phyloP scores from a whole-genome alignment of 1,140 invertebrate species.

The Drosophila kohkoa region DNA sequence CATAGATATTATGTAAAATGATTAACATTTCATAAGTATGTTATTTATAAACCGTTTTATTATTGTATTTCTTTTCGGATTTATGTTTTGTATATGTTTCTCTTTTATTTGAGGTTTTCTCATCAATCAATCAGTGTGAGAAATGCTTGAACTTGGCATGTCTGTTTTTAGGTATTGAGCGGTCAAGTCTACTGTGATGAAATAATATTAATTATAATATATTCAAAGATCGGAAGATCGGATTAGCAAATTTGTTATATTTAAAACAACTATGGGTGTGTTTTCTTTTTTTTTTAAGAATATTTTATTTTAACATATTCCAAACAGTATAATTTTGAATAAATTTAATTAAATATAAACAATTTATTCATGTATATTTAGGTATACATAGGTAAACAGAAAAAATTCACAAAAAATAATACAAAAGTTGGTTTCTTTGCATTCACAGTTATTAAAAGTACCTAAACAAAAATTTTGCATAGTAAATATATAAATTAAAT shows the following conservation, averaged over 20 bases:
- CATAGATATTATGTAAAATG: constrained; percentile 67
- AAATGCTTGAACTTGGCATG: neutral
- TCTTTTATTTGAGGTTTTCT: neutral
- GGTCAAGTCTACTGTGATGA: neutral
- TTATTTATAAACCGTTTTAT: constrained; percentile 11
- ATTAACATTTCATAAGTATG: constrained; percentile 14
- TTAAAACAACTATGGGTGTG: constrained; percentile 14
- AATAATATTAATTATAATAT: neutral
- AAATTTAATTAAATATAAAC: constrained; percentile 62
- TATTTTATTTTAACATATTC: constrained; percentile 45
- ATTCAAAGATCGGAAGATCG: neutral
- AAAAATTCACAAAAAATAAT: constrained; percentile 77
- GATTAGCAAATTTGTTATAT: constrained; percentile 6
- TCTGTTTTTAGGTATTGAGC: constrained; percentile 1
- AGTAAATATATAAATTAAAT: constrained; percentile 60
- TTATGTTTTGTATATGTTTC: neutral
- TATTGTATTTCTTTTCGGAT: neutral
- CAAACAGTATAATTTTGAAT: constrained; percentile 71
- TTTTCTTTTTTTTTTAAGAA: constrained; percentile 35
- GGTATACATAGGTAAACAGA: constrained; percentile 44
- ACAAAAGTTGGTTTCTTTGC: constrained; percentile 70
- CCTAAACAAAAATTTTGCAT: constrained; percentile 81
- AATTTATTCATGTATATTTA: constrained; percentile 41
- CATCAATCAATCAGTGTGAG: neutral
- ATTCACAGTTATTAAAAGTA: constrained; percentile 60